A percentile compares a stretch with the other conserved stretches of the same genome.
These are phyloP conservation scores for Pogoniulus pusillus DNA, from an alignment of 2,797 vertebrate genomes.

Conservation along the genomic window DNA sequence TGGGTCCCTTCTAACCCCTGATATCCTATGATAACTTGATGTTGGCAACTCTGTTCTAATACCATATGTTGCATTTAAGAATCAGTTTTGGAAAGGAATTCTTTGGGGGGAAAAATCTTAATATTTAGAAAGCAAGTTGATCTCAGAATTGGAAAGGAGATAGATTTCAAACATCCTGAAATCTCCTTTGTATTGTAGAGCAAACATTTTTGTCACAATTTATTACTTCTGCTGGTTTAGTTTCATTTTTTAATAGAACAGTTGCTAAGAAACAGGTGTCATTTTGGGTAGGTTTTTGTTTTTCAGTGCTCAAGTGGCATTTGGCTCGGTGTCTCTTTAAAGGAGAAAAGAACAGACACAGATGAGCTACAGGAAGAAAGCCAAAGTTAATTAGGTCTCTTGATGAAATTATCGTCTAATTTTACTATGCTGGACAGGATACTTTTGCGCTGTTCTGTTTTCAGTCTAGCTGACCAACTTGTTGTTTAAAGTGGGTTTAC, in stretches of 20 bases:
- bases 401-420: slow-evolving; percentile 55
- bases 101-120: neutral
- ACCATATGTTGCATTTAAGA: neutral
- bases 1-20: no score
- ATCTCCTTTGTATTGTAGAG: neutral
- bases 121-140: neutral
- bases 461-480: neutral
- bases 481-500: neutral
- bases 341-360: neutral
- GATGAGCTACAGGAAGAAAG: slow-evolving; percentile 38
- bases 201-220: neutral
- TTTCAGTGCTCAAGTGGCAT: neutral
- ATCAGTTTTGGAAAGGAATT: neutral
- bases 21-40: no score
- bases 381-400: slow-evolving; percentile 36
- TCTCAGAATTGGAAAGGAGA: neutral
- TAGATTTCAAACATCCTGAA: neutral
- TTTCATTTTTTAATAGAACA: neutral
- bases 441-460: neutral
- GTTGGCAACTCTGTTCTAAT: neutral
- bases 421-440: neutral
- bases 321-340: neutral
- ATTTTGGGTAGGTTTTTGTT: neutral
- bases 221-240: neutral
- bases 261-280: neutral